These are phyloP conservation scores for Hedya salicella DNA, from an alignment of 2,888 invertebrate genomes.

Conservation along the genomic window DNA sequence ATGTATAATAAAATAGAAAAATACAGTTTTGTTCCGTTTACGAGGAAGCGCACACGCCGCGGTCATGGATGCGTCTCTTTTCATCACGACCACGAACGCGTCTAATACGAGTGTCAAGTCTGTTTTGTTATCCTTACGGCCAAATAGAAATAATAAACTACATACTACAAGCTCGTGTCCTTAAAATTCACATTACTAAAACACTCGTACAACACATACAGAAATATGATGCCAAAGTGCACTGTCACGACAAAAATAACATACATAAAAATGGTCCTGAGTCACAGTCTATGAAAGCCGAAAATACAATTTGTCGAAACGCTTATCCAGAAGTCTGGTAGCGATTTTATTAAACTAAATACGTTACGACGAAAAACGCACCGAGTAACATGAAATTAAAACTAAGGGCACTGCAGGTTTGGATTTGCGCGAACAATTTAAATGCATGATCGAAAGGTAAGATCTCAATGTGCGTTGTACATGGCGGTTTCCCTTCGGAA, in stretches of 20 bases:
- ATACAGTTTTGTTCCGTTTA: no score
- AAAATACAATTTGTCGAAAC: conserved; percentile 67
- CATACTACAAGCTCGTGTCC: conserved; percentile 79
- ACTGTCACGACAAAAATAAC: conserved; percentile 66
- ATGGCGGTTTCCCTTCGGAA: conserved; percentile 58
- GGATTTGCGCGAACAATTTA: conserved; percentile 49
- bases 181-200: conserved; percentile 63
- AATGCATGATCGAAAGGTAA: conserved; percentile 26
- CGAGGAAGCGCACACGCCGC: no score
- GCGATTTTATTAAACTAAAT: conserved; percentile 59
- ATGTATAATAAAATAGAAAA: no score
- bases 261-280: conserved; percentile 78
- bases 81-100: not conserved
- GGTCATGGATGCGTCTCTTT: not conserved
- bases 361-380: conserved; percentile 77
- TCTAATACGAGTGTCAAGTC: not conserved
- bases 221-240: conserved; percentile 68
- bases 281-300: conserved; percentile 81
- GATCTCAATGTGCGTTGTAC: conserved; percentile 19
- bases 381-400: conserved; percentile 68
- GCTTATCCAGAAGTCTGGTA: conserved; percentile 34
- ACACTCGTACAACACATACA: conserved; percentile 63
- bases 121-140: conserved; percentile 23
- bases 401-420: conserved; percentile 73
- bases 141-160: conserved; percentile 59